Conservation (phyloP, 2,888 invertebrate genomes). For the Lymantria dispar region DNA sequence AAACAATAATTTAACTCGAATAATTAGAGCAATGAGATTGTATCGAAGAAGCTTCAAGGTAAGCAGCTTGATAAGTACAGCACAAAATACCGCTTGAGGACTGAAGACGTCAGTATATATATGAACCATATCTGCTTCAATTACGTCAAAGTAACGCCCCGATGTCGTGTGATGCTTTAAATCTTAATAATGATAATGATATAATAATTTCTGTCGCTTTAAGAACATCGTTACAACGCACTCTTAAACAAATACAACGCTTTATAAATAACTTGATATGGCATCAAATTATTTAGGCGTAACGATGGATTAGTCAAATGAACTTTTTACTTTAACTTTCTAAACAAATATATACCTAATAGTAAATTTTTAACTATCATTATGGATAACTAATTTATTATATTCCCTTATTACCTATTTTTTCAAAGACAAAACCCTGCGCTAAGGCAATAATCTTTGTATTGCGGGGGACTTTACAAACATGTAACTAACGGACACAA, state of each 20-base stretch:
- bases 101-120: slow-evolving; percentile 75
- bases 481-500: too few relatives aligned
- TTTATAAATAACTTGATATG: not conserved
- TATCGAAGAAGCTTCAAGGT: slow-evolving; percentile 73
- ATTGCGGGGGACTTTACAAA: too few relatives aligned
- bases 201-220: slow-evolving; percentile 52
- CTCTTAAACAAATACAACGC: slow-evolving; percentile 6
- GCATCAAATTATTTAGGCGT: not conserved
- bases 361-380: too few relatives aligned
- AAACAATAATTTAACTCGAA: slow-evolving; percentile 30
- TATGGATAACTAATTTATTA: too few relatives aligned
- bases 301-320: too few relatives aligned
- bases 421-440: too few relatives aligned
- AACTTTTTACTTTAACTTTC: too few relatives aligned
- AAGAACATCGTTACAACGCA: slow-evolving; percentile 43
- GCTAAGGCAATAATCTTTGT: too few relatives aligned
- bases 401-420: too few relatives aligned
- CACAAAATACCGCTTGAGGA: slow-evolving; percentile 70
- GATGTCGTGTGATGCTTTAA: slow-evolving; percentile 67
- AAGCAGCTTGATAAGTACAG: slow-evolving; percentile 76
- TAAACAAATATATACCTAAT: too few relatives aligned
- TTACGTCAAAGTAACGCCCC: slow-evolving; percentile 81
- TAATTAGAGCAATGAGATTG: slow-evolving; percentile 53
- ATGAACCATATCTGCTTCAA: slow-evolving; percentile 73
- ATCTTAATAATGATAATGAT: slow-evolving; percentile 65